These are phyloP conservation scores for Agrilus planipennis DNA, from an alignment of 1,140 invertebrate species.

Conservation along the genomic window DNA sequence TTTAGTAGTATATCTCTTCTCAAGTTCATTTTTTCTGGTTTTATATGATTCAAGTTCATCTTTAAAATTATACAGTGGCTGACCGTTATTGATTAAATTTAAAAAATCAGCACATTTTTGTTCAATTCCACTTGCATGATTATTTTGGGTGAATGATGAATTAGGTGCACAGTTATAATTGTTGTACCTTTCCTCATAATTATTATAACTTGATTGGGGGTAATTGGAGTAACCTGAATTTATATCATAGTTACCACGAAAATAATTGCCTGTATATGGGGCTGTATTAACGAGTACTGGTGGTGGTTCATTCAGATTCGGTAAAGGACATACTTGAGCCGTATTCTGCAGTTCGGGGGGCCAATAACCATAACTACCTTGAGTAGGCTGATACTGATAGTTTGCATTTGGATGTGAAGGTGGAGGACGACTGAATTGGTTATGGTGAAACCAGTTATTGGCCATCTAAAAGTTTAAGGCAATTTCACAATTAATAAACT, in stretches of 20 bases:
- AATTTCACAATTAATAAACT: not conserved
- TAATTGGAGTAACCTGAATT: not conserved
- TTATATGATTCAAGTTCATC: slow-evolving; percentile 11
- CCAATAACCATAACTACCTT: no score
- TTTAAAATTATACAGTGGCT: slow-evolving; percentile 4
- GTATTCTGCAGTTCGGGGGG: no score
- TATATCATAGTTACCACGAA: slow-evolving; percentile 2
- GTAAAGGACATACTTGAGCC: no score
- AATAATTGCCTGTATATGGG: not conserved
- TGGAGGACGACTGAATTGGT: no score
- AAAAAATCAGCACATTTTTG: no score
- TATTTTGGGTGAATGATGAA: not conserved
- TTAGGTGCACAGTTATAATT: slow-evolving; percentile 2
- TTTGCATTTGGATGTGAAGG: no score
- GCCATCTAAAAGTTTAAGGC: not conserved
- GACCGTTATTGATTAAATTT: no score
- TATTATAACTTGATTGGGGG: not conserved
- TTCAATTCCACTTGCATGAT: not conserved
- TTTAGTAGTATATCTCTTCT: slow-evolving; percentile 1
- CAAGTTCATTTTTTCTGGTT: slow-evolving; percentile 4
- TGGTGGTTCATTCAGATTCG: not conserved
- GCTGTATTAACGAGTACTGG: not conserved
- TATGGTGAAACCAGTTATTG: not conserved
- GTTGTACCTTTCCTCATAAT: slow-evolving; percentile 7
- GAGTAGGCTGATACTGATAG: no score